phyloP scores from a whole-genome alignment of 2,797 vertebrate genomes.

The Micrastur ruficollis region DNA sequence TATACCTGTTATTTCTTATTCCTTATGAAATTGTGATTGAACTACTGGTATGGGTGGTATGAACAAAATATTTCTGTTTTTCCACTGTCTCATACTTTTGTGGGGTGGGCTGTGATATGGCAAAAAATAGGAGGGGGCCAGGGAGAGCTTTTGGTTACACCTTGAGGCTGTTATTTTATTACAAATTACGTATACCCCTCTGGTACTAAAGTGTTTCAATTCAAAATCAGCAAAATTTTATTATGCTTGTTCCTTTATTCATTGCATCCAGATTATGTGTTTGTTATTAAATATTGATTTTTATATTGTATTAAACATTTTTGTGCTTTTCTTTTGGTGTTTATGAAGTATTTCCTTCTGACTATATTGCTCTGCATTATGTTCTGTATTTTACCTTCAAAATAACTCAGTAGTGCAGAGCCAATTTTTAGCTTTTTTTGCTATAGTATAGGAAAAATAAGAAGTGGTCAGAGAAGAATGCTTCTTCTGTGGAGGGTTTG shows the following conservation, averaged over 20 bases:
- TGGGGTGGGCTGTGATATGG: not conserved
- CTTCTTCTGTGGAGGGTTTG: not conserved
- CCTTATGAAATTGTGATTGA: not conserved
- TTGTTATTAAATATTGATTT: constrained; percentile 48
- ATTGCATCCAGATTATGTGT: not conserved
- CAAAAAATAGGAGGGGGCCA: not conserved
- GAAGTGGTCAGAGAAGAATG: not conserved
- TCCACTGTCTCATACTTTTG: not conserved
- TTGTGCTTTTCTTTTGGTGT: not conserved
- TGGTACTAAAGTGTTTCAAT: not conserved
- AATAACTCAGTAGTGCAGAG: not conserved
- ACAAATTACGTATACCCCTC: not conserved
- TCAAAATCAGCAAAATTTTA: not conserved
- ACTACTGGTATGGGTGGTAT: not conserved
- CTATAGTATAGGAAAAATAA: not conserved
- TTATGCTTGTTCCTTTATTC: not conserved
- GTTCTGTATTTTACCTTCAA: not conserved
- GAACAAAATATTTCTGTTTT: not conserved
- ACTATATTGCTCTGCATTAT: not conserved
- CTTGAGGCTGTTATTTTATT: not conserved
- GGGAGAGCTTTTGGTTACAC: not conserved
- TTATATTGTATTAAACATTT: not conserved
- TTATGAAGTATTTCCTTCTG: not conserved
- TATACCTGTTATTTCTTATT: not conserved
- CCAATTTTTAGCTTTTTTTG: not conserved